Conservation (phyloP, 2,113 vertebrate genomes). For the Elaphurus davidianus region DNA sequence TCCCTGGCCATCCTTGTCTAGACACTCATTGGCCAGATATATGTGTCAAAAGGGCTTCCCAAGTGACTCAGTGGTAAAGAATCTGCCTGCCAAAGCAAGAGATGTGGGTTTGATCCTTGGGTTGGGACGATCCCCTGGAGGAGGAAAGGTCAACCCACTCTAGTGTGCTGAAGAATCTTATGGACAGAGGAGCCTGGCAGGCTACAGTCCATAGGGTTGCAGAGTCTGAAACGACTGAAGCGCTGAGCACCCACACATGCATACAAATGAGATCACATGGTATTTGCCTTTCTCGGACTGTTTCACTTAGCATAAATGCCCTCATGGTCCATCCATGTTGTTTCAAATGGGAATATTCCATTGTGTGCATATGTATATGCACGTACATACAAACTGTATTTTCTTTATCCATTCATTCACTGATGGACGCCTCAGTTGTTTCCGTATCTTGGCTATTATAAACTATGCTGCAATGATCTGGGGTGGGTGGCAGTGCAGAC, state of each 20-base stretch:
- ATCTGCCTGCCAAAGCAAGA: background rate
- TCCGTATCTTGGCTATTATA: background rate
- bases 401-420: background rate
- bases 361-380: background rate
- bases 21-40: background rate
- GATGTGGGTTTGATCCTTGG: background rate
- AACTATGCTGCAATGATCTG: background rate
- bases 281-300: background rate
- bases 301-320: background rate
- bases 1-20: background rate
- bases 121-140: background rate
- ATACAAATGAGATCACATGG: background rate
- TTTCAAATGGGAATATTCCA: background rate
- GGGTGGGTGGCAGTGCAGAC: background rate
- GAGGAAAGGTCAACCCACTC: background rate
- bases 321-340: background rate
- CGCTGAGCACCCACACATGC: background rate
- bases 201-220: background rate
- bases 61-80: background rate
- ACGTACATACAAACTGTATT: background rate
- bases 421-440: background rate
- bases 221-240: background rate
- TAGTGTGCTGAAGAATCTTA: background rate
- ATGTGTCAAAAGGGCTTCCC: background rate
- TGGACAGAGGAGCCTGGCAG: background rate